A percentile compares a stretch with the other conserved stretches of the same genome.
Evolutionary conservation across 2,113 vertebrate genomes (phyloP).

Genomic region (Rana temporaria): DNA sequence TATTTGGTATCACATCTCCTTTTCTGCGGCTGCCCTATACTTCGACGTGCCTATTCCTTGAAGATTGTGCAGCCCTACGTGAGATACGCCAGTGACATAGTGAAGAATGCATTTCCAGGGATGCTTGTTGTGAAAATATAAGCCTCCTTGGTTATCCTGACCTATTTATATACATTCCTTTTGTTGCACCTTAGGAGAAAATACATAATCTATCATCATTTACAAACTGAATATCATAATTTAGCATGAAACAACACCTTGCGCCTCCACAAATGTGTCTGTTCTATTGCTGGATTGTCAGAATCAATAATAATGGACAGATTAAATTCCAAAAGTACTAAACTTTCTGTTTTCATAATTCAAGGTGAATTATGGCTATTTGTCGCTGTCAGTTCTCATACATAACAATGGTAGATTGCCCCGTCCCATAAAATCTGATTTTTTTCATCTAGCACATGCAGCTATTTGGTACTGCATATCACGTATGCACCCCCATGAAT

Average conservation of each 20-base stretch:
- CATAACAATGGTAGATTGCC: too few relatives aligned
- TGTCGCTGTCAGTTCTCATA: too few relatives aligned
- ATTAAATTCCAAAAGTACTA: not conserved
- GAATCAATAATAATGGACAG: not conserved
- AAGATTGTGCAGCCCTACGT: not conserved
- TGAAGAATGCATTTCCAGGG: not conserved
- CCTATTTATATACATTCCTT: not conserved
- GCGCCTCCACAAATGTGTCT: not conserved
- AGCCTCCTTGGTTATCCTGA: constrained; percentile 6
- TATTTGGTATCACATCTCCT: not conserved
- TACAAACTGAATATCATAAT: constrained; percentile 9
- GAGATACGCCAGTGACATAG: not conserved
- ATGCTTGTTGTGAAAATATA: constrained; percentile 21
- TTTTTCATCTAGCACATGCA: too few relatives aligned
- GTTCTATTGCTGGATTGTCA: not conserved
- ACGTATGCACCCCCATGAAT: too few relatives aligned
- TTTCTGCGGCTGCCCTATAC: not conserved
- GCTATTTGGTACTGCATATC: too few relatives aligned
- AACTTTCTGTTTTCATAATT: too few relatives aligned
- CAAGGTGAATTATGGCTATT: too few relatives aligned
- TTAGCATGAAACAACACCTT: not conserved
- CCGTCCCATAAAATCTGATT: too few relatives aligned
- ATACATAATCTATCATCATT: constrained; percentile 15
- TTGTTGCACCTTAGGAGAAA: not conserved
- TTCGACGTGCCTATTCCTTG: not conserved